Percentiles rank a stretch among this genome's conserved stretches.
These are phyloP conservation scores for Cheilosia vulpina DNA, from an alignment of 2,888 invertebrate species.

Conservation along the genomic window DNA sequence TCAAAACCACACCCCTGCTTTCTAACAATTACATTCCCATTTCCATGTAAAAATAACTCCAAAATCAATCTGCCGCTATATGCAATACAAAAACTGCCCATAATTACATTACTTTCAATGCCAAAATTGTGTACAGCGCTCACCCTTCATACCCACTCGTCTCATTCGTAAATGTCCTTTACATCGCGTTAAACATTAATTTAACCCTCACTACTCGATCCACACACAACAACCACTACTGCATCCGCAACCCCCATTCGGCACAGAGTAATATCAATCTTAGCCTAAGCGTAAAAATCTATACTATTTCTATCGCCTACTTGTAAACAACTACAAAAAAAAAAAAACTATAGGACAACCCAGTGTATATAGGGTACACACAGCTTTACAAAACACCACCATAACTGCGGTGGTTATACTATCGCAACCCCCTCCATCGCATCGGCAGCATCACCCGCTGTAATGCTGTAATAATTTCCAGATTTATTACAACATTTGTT, in stretches of 20 bases:
- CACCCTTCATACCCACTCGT: conserved; percentile 13
- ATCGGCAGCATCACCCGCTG: conserved; percentile 40
- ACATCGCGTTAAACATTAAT: conserved; percentile 37
- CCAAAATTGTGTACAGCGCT: conserved; percentile 13
- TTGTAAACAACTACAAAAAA: conserved; percentile 62
- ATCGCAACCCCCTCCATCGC: conserved; percentile 41
- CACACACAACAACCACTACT: conserved; percentile 29
- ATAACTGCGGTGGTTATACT: conserved; percentile 57
- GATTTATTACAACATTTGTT: conserved; percentile 75
- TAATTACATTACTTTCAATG: conserved; percentile 19
- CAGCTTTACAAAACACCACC: conserved; percentile 7
- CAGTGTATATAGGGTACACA: conserved; percentile 9
- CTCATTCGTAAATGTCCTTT: conserved; percentile 17
- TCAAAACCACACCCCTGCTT: conserved; percentile 14
- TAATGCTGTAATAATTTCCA: conserved; percentile 74
- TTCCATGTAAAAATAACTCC: conserved; percentile 6
- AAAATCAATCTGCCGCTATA: conserved; percentile 15
- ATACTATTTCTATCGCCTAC: conserved; percentile 74
- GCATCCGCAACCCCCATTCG: conserved; percentile 58
- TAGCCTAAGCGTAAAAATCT: conserved; percentile 70
- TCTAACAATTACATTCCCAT: conserved; percentile 14
- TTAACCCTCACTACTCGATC: conserved; percentile 9
- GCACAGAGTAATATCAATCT: conserved; percentile 71
- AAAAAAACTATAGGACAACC: conserved; percentile 1
- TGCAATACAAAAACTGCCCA: conserved; percentile 27